Evolutionary conservation across 2,797 vertebrate genomes (phyloP).

Genomic region (Tamandua tetradactyla): DNA sequence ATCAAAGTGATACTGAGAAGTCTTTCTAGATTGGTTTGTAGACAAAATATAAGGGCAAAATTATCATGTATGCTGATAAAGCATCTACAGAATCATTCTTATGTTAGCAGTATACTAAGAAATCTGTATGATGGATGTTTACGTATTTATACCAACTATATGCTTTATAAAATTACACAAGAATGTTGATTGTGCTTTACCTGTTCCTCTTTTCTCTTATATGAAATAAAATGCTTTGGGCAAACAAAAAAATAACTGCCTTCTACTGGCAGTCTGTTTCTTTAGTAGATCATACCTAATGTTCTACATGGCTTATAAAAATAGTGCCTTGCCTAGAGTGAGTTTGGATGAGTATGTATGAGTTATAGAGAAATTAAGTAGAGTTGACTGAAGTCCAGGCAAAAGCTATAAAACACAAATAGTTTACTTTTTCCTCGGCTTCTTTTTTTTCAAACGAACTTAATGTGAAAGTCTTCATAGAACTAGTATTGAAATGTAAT

Average conservation of each 20-base stretch:
- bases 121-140: not conserved
- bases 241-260: not conserved
- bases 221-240: not conserved
- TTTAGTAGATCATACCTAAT: not conserved
- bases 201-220: not conserved
- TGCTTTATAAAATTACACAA: not conserved
- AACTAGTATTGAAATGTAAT: not conserved
- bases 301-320: not conserved
- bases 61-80: not conserved
- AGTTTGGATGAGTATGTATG: not conserved
- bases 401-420: not conserved
- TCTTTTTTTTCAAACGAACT: not conserved
- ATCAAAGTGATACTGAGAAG: not conserved
- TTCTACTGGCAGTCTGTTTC: not conserved
- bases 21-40: slow-evolving; percentile 8
- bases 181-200: not conserved
- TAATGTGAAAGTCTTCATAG: not conserved
- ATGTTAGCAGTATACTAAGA: not conserved
- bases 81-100: not conserved
- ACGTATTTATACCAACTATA: not conserved
- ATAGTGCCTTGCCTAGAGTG: not conserved
- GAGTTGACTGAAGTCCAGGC: not conserved
- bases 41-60: not conserved
- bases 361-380: not conserved
- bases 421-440: not conserved